Evolutionary conservation across 2,113 vertebrate species (phyloP).

Genomic region (Physeter macrocephalus): DNA sequence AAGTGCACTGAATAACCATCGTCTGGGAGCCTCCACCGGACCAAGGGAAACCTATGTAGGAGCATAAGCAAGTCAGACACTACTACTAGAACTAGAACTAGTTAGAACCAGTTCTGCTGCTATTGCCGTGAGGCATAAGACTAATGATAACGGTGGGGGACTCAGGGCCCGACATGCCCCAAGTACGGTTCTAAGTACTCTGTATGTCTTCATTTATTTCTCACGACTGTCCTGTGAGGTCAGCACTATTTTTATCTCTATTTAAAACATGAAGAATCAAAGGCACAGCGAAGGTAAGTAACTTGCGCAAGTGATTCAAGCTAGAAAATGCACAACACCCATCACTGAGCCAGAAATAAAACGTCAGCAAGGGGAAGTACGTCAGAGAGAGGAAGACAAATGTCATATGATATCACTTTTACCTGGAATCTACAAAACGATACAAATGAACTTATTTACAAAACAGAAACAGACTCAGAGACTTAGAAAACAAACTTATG

Average conservation of each 20-base stretch:
- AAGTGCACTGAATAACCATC: neutral
- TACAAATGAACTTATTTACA: neutral
- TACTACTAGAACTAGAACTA: accelerated
- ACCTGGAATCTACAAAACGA: neutral
- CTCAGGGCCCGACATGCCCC: neutral
- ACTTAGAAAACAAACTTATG: neutral
- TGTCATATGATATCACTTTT: neutral
- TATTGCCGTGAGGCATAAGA: accelerated
- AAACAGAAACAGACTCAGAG: neutral
- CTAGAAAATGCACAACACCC: neutral
- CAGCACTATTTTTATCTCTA: neutral
- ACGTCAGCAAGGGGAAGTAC: neutral
- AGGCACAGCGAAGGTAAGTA: neutral
- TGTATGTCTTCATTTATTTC: neutral
- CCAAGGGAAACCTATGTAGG: neutral
- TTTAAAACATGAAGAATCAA: neutral
- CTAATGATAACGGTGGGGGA: accelerated
- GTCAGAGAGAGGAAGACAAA: neutral
- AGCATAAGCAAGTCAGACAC: neutral
- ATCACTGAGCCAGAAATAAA: neutral
- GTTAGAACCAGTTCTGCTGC: accelerated
- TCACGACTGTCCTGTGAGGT: neutral
- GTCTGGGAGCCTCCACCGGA: neutral
- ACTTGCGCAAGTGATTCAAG: neutral
- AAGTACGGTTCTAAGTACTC: accelerated